Evolutionary conservation across 2,113 vertebrate genomes (phyloP).

Genomic region (Entelurus aequoreus): DNA sequence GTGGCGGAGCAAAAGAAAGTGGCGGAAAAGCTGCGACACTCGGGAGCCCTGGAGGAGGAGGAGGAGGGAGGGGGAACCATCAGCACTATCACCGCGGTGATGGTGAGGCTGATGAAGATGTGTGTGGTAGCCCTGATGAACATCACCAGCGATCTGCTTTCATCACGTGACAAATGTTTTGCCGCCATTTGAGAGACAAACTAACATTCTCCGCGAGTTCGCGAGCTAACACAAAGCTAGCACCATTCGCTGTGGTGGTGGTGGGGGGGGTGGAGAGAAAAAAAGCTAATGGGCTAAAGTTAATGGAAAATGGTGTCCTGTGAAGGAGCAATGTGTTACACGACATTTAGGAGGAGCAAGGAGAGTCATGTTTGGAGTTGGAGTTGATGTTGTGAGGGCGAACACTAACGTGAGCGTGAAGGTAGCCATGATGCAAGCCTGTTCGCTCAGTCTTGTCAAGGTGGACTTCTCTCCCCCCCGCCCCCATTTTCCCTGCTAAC

Average conservation of each 20-base stretch:
- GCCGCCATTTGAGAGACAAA: not conserved
- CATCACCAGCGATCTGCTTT: not conserved
- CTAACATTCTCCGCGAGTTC: not conserved
- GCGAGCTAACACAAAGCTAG: conserved; percentile 1
- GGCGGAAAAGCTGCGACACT: conserved; percentile 66
- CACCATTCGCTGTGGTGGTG: not conserved
- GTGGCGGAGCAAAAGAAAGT: conserved; percentile 26
- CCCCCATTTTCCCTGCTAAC: not conserved
- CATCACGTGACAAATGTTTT: not conserved
- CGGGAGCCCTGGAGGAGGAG: conserved; percentile 31
- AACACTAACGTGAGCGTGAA: not conserved
- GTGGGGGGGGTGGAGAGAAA: not conserved
- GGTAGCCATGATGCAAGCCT: conserved; percentile 4
- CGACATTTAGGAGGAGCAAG: not conserved
- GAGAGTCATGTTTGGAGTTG: too few relatives aligned
- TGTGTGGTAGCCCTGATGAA: not conserved
- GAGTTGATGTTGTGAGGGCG: too few relatives aligned
- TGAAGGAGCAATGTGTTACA: too few relatives aligned
- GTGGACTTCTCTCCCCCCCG: not conserved
- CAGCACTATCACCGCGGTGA: conserved; percentile 25
- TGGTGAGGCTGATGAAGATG: conserved; percentile 11
- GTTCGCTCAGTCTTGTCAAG: conserved; percentile 4
- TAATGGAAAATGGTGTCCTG: too few relatives aligned
- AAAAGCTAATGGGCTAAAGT: not conserved
- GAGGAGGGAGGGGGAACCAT: conserved; percentile 28